Percentiles rank a stretch among this genome's conserved stretches.
phyloP scores from a whole-genome alignment of 2,888 invertebrate genomes.

The Caenorhabditis panamensis region DNA sequence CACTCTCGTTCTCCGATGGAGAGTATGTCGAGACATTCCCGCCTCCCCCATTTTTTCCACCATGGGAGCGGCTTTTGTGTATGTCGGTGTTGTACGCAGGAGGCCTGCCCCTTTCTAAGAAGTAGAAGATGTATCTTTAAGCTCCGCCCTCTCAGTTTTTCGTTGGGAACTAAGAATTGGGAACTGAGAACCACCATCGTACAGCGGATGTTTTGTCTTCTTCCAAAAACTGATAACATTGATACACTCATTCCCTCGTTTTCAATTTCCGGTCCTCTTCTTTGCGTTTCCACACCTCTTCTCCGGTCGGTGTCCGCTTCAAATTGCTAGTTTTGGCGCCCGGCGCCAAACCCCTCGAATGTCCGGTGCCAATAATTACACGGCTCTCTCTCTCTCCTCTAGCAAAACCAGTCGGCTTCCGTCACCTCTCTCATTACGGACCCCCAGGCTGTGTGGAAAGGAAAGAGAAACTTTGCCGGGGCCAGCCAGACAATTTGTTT shows the following conservation, averaged over 20 bases:
- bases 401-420: slow-evolving; percentile 52
- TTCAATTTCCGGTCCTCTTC: slow-evolving; percentile 37
- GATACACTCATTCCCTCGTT: background rate
- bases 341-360: background rate
- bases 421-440: slow-evolving; percentile 54
- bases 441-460: slow-evolving; percentile 22
- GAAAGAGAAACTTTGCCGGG: slow-evolving; percentile 27
- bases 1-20: background rate
- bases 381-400: slow-evolving; percentile 20
- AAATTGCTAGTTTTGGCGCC: background rate
- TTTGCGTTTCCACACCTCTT: too few species aligned
- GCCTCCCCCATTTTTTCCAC: slow-evolving; percentile 42
- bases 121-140: slow-evolving; percentile 9
- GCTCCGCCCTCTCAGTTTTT: background rate
- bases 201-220: too few species aligned
- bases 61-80: slow-evolving; percentile 46
- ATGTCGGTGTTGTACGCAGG: slow-evolving; percentile 3
- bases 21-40: slow-evolving; percentile 27
- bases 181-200: too few species aligned
- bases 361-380: slow-evolving; percentile 49
- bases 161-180: too few species aligned
- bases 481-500: slow-evolving; percentile 26
- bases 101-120: slow-evolving; percentile 15
- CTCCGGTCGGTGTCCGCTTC: too few species aligned
- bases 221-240: too few species aligned